Percentiles rank a stretch among this genome's conserved stretches.
phyloP scores from a whole-genome alignment of 1,140 invertebrate genomes.

The Metaphire vulgaris region DNA sequence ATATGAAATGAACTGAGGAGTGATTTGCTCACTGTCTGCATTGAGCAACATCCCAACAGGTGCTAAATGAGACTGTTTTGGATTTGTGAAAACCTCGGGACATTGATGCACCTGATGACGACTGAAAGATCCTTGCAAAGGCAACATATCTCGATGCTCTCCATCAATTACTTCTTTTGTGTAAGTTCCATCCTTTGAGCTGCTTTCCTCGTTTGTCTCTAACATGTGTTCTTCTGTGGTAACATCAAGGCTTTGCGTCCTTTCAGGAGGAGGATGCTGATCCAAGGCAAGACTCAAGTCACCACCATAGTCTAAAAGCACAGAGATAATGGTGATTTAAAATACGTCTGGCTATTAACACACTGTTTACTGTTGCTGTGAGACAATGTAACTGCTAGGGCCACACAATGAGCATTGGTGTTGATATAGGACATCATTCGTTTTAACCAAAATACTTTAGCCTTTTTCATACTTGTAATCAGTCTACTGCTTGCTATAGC shows the following conservation, averaged over 20 bases:
- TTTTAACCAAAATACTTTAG: not conserved
- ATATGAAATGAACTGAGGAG: too few species aligned
- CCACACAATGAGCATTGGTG: too few species aligned
- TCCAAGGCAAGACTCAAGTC: conserved; percentile 41
- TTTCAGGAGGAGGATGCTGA: conserved; percentile 31
- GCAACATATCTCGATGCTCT: too few species aligned
- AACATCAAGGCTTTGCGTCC: not conserved
- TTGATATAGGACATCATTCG: too few species aligned
- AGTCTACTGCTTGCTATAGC: too few species aligned
- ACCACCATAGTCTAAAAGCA: conserved; percentile 35
- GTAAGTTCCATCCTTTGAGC: not conserved
- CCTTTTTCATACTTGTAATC: not conserved
- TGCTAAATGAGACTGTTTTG: too few species aligned
- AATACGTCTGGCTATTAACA: too few species aligned
- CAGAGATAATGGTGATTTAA: not conserved
- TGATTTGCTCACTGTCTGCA: too few species aligned
- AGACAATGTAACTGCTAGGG: not conserved
- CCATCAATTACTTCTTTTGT: not conserved
- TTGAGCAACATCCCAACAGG: too few species aligned
- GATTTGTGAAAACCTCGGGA: too few species aligned
- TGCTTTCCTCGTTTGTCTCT: not conserved
- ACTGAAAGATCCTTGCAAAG: too few species aligned
- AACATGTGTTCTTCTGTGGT: not conserved
- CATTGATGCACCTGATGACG: too few species aligned
- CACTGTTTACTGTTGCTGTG: not conserved